Evolutionary conservation across 2,113 vertebrate species (phyloP).

Genomic region (Dasyprocta punctata): DNA sequence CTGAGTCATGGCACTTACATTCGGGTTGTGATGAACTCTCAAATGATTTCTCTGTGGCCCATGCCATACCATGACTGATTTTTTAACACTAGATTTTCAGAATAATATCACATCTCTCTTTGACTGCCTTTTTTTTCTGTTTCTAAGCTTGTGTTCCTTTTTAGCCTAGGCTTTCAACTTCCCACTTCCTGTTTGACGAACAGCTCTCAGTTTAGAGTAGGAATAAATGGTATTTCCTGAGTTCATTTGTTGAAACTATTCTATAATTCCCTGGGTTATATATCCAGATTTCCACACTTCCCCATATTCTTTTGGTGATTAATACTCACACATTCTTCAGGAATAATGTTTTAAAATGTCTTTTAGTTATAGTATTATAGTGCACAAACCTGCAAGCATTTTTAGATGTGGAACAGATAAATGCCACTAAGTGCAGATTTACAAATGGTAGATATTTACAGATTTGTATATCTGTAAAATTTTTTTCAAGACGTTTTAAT

Average conservation of each 20-base stretch:
- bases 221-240: constrained; percentile 58
- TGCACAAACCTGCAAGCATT: not conserved
- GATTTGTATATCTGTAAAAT: not conserved
- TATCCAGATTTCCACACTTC: constrained; percentile 19
- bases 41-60: not conserved
- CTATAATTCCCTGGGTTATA: not conserved
- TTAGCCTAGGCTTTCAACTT: not conserved
- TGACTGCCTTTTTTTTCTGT: not conserved
- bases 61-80: not conserved
- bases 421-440: not conserved
- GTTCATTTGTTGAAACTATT: constrained; percentile 20
- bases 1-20: not conserved
- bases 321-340: constrained; percentile 13
- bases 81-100: constrained; percentile 27
- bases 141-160: constrained; percentile 17
- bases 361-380: not conserved
- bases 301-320: not conserved
- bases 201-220: constrained; percentile 34
- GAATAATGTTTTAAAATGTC: constrained; percentile 4
- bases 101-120: not conserved
- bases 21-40: not conserved
- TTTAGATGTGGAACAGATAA: not conserved
- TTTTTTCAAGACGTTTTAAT: not conserved
- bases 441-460: not conserved
- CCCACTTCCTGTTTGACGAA: constrained; percentile 44